Evolutionary conservation across 1,140 invertebrate genomes (phyloP), one percentile per base, ranked within the genome.

Genomic region (Caenorhabditis brenneri): DNA sequence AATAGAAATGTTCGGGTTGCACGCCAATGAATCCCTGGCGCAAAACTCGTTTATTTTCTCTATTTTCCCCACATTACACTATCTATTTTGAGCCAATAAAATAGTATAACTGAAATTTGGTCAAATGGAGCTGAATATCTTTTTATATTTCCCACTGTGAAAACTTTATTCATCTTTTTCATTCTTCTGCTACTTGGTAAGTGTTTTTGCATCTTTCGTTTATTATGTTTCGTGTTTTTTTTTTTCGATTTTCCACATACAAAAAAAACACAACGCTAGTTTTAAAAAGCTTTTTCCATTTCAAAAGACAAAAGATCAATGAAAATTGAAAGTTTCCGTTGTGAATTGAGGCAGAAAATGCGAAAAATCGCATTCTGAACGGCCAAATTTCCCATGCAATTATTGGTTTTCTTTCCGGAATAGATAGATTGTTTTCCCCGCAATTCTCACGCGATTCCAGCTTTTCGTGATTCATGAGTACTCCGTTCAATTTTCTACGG

Each of bases 321-420:
- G 3, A 24, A 15, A 74, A 74, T 42, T 31, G 29, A 74, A 74
- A 74, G 36, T 42, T 39, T 42, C 36, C 65, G 33, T 42, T 6
- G 36, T 74, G 65, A 74, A 74, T 24, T 74, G 65, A 74, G n/a
- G 36, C 65, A 42, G 65, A 74, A 74, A 74, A 42, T 74, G 36
- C 65, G 36, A 46, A 74, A 74, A 46, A 74, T 24, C 58, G 16
- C 29, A 4, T 29, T 65, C 29, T 74, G 36, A 42, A 74, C 65
- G 65, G 36, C 65, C 15, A 65, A 65, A 36, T 42, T 74, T 74
- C 65, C 5, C 19, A 46, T 74, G n/a, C n/a, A 74, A 74, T 74
- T 74, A 74, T 74, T 74, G 36, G 65, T 42, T 42, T 46, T 22
- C 65, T 24, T 42, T 74, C 42, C 29, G 6, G 19, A 74, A n/a